Evolutionary conservation across 2,113 vertebrate genomes (phyloP).

Genomic region (Balaeniceps rex): DNA sequence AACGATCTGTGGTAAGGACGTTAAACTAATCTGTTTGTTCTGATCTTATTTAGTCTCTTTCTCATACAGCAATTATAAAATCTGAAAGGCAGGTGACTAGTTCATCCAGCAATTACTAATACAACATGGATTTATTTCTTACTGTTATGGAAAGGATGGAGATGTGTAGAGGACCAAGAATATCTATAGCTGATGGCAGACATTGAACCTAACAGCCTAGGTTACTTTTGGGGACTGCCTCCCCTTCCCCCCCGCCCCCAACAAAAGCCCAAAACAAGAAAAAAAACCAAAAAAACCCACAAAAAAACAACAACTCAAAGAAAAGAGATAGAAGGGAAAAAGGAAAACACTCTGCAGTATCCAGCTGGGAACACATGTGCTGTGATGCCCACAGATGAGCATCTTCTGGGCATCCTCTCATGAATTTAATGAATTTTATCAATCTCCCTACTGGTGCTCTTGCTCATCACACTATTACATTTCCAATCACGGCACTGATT

Average conservation of each 20-base stretch:
- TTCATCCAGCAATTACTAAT: not conserved
- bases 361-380: not conserved
- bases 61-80: not conserved
- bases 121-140: not conserved
- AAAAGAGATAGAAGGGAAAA: not conserved
- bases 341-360: not conserved
- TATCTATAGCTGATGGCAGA: not conserved
- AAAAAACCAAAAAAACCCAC: too few species aligned
- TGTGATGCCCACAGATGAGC: not conserved
- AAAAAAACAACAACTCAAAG: not conserved
- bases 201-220: not conserved
- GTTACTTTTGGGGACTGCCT: not conserved
- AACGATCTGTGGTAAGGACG: not conserved
- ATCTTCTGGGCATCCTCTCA: not conserved
- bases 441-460: not conserved
- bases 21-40: not conserved
- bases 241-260: too few species aligned
- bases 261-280: not conserved
- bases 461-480: too few species aligned
- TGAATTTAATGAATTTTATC: not conserved
- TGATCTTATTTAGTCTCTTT: not conserved
- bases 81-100: not conserved
- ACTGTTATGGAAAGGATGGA: not conserved
- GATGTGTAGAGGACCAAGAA: not conserved
- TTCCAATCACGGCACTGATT: not conserved